Conservation (phyloP, 2,888 invertebrate genomes). For the Philereme transversata region DNA sequence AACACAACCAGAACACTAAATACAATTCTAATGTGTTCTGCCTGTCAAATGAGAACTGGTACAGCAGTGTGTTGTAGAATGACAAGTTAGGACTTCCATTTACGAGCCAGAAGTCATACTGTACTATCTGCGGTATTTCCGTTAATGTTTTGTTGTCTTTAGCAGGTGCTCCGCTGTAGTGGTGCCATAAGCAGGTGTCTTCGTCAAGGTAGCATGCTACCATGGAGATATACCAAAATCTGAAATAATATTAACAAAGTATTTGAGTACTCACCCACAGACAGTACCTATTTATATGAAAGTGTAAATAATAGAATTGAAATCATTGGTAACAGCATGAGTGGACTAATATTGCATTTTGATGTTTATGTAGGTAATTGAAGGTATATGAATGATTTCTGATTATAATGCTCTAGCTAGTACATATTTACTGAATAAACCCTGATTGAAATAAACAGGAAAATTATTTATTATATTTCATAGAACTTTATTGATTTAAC, state of each 20-base stretch:
- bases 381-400: too few relatives aligned
- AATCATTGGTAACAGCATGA: too few relatives aligned
- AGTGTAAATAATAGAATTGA: too few relatives aligned
- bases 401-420: too few relatives aligned
- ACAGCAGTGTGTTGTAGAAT: constrained; percentile 93
- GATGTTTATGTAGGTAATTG: too few relatives aligned
- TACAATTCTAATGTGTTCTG: constrained; percentile 97
- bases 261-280: too few relatives aligned
- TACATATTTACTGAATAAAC: not conserved
- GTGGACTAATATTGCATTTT: too few relatives aligned
- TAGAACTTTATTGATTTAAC: not conserved
- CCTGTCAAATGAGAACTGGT: constrained; percentile 98
- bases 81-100: constrained; percentile 97
- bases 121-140: constrained; percentile 66
- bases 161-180: constrained; percentile 80
- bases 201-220: constrained; percentile 95
- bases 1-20: constrained; percentile 93
- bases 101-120: constrained; percentile 97
- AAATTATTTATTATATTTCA: constrained; percentile 1
- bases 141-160: constrained; percentile 64
- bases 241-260: constrained; percentile 52
- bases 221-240: constrained; percentile 98
- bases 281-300: too few relatives aligned
- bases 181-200: constrained; percentile 92
- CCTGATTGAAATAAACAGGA: constrained; percentile 4